A percentile compares a stretch with the other conserved stretches of the same genome.
These are phyloP conservation scores for Schrankia costaestrigalis DNA, from an alignment of 2,888 invertebrate genomes.

Conservation along the genomic window DNA sequence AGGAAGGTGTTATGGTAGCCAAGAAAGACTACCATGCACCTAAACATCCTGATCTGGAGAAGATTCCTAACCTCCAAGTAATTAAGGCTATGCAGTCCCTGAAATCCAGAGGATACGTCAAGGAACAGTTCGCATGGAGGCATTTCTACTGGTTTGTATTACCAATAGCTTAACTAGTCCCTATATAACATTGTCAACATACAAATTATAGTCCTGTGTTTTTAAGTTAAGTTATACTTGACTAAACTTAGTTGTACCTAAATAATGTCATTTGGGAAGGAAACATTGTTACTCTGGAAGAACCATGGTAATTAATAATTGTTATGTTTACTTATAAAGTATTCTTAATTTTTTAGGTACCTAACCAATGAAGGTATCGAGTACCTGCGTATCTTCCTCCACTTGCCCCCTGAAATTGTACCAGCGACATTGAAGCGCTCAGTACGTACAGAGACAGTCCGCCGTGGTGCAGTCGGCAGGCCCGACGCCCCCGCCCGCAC, in stretches of 20 bases:
- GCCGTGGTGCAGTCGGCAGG: slow-evolving; percentile 86
- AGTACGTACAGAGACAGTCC: slow-evolving; percentile 90
- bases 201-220: no score
- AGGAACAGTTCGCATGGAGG: slow-evolving; percentile 99
- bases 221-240: no score
- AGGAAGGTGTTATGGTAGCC: slow-evolving; percentile 99
- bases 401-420: slow-evolving; percentile 99
- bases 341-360: slow-evolving; percentile 80
- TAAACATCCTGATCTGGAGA: slow-evolving; percentile 97
- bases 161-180: no score
- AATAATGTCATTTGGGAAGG: no score
- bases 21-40: slow-evolving; percentile 99
- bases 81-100: slow-evolving; percentile 98
- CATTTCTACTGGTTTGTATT: slow-evolving; percentile 95
- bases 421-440: slow-evolving; percentile 98
- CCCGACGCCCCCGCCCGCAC: slow-evolving; percentile 87
- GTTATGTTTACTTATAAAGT: not conserved
- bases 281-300: no score
- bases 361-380: slow-evolving; percentile 99
- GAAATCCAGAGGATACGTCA: slow-evolving; percentile 98
- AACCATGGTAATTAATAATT: no score
- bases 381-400: slow-evolving; percentile 96
- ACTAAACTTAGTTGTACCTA: no score
- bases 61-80: slow-evolving; percentile 98
- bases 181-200: no score